Base-by-base conservation (phyloP, 2,113 vertebrate genomes). In the Caranx ignobilis region DNA sequence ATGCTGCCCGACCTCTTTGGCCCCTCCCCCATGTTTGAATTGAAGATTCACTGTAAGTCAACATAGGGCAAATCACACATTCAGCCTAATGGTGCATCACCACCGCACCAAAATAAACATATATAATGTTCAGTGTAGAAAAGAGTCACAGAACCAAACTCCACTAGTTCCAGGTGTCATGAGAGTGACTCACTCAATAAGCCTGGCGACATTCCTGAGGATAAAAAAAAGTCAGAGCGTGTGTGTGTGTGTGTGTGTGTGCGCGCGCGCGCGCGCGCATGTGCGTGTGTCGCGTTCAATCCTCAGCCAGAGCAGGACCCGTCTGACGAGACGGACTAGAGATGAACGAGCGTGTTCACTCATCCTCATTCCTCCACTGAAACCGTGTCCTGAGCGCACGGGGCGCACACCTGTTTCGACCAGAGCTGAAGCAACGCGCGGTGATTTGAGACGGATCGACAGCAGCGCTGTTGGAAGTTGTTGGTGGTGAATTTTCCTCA, bases 171-270 rank as follows among this genome's bases (percentile, higher is more conserved):
- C 35, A 5, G 37, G 79, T 62, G 66, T 76, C 54, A 37, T 70
- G 68, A 61, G 32, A 57, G 50, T 91, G 90, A 92, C 60, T 90
- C 86, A 86, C 94, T 78, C 26, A 26, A 26, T 26, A 26, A 76
- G 93, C 85, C 39, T 11, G 72, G 89, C 86, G 0, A 61, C 95
- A 95, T 95, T 95, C 94, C 90, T 91, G 55, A 35, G 11, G 81
- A 19, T 54, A 56, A 87, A 83, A 73, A 65, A 68, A 19, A 59
- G 50, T 47, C 32, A 47, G n/a, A 37, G 18, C 56, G 59, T 43
- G 43, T 72, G 76, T 69, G 74, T 3, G 59, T 34, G 84, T 75
- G 26, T 26, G 26, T 26, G 59, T 34, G 84, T 75, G 26, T 26
- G 26, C 1, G 26, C 1, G 26, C 26, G 26, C 26, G 26, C 26